Evolutionary conservation across 2,888 invertebrate species (phyloP).

Genomic region (Tachina fera): DNA sequence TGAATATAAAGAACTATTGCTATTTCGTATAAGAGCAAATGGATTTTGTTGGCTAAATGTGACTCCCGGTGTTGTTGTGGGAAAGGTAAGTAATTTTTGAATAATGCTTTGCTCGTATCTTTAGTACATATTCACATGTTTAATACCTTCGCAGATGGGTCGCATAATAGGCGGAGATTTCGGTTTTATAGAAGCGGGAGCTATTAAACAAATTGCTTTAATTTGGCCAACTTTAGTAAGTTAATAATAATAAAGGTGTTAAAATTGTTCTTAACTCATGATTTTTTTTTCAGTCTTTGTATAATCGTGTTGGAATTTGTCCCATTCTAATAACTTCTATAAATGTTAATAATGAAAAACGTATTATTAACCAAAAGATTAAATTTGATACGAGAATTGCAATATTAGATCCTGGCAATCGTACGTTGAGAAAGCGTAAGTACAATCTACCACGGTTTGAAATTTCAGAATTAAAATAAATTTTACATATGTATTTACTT

Average conservation of each 20-base stretch:
- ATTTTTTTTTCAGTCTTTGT: conserved; percentile 76
- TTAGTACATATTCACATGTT: not conserved
- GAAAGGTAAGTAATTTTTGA: conserved; percentile 67
- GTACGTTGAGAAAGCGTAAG: conserved; percentile 73
- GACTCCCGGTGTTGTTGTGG: conserved; percentile 64
- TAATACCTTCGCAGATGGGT: conserved; percentile 72
- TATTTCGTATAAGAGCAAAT: conserved; percentile 75
- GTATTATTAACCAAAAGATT: conserved; percentile 71
- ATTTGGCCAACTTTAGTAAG: conserved; percentile 81
- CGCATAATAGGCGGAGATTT: conserved; percentile 80
- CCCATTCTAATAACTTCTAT: conserved; percentile 75
- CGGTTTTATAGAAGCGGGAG: conserved; percentile 77
- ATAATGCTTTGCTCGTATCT: not conserved
- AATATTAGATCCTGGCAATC: conserved; percentile 75
- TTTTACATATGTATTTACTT: not conserved
- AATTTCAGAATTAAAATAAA: not conserved
- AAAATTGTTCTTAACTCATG: not conserved
- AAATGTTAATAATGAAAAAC: conserved; percentile 74
- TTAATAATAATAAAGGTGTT: not conserved
- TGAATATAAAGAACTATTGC: conserved; percentile 74
- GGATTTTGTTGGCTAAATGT: conserved; percentile 77
- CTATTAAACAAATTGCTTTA: conserved; percentile 76
- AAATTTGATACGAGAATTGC: conserved; percentile 79
- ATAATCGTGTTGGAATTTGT: conserved; percentile 80
- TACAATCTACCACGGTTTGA: not conserved